Evolutionary conservation across 2,888 invertebrate genomes (phyloP).

Genomic region (Villa cingulata): DNA sequence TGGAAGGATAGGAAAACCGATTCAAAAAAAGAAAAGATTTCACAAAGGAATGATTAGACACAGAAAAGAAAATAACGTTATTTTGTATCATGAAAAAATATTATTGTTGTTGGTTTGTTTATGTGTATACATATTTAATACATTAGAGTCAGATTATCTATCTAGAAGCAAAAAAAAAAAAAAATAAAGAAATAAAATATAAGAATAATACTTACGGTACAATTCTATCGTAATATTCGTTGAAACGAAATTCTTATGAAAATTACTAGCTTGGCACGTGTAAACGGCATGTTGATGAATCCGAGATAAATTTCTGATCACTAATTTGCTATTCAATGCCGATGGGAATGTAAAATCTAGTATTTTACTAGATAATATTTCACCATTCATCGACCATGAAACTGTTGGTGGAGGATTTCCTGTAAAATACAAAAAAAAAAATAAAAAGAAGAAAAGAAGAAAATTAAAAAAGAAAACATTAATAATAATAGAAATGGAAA

Average conservation of each 20-base stretch:
- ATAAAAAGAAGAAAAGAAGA: background rate
- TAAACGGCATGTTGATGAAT: constrained; percentile 59
- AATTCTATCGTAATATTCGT: constrained; percentile 60
- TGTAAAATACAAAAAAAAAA: constrained; percentile 23
- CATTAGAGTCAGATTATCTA: too few relatives aligned
- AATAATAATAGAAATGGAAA: too few relatives aligned
- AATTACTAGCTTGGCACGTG: constrained; percentile 64
- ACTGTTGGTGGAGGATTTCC: constrained; percentile 60
- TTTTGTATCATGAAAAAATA: too few relatives aligned
- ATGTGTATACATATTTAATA: too few relatives aligned
- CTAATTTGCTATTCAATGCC: constrained; percentile 45
- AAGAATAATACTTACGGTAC: constrained; percentile 46
- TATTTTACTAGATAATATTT: constrained; percentile 35
- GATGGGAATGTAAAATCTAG: constrained; percentile 33
- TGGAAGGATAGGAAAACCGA: too few relatives aligned
- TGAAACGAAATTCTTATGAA: constrained; percentile 44
- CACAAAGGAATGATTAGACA: too few relatives aligned
- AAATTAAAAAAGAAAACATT: too few relatives aligned
- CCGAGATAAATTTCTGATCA: constrained; percentile 47
- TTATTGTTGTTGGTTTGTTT: too few relatives aligned
- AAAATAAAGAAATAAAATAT: too few relatives aligned
- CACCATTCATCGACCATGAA: constrained; percentile 60
- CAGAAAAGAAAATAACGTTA: too few relatives aligned
- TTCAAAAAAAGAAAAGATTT: too few relatives aligned
- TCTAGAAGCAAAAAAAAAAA: background rate